Evolutionary conservation across 2,113 vertebrate species (phyloP), one percentile per base, ranked within the genome.

Genomic region (Dicentrarchus labrax): DNA sequence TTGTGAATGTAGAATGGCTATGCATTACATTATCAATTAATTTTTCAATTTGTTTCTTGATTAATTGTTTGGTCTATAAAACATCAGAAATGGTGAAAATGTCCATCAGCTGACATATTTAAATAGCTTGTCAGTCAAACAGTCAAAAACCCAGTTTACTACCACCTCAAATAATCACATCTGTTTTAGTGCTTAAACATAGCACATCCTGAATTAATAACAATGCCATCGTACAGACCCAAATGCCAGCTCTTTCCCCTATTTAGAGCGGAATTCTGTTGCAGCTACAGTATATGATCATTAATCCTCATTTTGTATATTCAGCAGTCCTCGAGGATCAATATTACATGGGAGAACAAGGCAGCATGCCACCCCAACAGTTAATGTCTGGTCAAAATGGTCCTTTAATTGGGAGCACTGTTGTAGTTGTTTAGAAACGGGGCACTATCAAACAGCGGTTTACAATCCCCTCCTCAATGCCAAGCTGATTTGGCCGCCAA

Each of bases 331-430:
- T 47, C n/a, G 9, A 85, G 81, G 92, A 96, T 95, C 94, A 92
- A 95, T 95, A 95, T 39, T 76, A 86, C 47, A 83, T 79, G 43
- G 0, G 84, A 91, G 86, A 92, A 89, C 83, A 92, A 93, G 92
- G 86, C 87, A 66, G 66, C 65, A 22, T 13, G 68, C 90, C 92
- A 92, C 88, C 90, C 91, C 78, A 47, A 74, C 90, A 91, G 89
- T 94, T 92, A 91, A 93, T 91, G 90, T 92, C 90, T 84, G 86
- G 86, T 91, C 90, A 93, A 95, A 95, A 96, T 95, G 93, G 93
- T 82, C 91, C 91, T 95, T 93, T 95, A 93, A 95, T 96, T 95
- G 92, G 83, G 88, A 94, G 82, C 82, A 4, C 86, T 38, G 89
- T 66, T 90, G 87, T 87, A 60, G 57, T 78, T 53, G 76, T 82